Percentiles rank a stretch among this genome's conserved stretches.
phyloP scores from a whole-genome alignment of 2,113 vertebrate genomes.

The Limanda limanda region DNA sequence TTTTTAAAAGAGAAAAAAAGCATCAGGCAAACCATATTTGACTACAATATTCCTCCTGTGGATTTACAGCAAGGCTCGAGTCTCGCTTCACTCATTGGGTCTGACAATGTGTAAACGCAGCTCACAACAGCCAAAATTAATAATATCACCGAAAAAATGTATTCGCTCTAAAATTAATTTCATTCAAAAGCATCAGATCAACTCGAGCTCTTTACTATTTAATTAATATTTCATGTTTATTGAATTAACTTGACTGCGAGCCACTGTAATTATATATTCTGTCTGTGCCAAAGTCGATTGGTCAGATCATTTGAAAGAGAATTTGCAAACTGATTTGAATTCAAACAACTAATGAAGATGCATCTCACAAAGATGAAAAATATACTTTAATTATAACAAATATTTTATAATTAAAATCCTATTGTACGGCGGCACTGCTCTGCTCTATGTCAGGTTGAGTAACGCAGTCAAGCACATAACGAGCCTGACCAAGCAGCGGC shows the following conservation, averaged over 20 bases:
- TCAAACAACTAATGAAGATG: constrained; percentile 6
- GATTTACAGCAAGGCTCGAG: too few relatives aligned
- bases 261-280: too few relatives aligned
- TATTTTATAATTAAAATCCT: constrained; percentile 35
- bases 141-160: constrained; percentile 19
- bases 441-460: constrained; percentile 35
- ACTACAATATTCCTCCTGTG: not conserved
- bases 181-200: constrained; percentile 31
- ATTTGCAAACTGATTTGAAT: constrained; percentile 50
- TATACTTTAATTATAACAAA: too few relatives aligned
- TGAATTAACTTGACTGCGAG: too few relatives aligned
- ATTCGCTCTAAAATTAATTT: constrained; percentile 39
- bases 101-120: not conserved
- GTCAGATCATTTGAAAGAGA: constrained; percentile 49
- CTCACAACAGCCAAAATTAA: constrained; percentile 1
- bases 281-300: constrained; percentile 42
- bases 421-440: constrained; percentile 34
- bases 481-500: constrained; percentile 40
- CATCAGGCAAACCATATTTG: not conserved
- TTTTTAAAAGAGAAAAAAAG: not conserved
- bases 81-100: constrained; percentile 4
- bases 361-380: constrained; percentile 5
- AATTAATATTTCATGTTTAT: constrained; percentile 35
- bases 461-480: constrained; percentile 42
- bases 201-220: constrained; percentile 23